Evolutionary conservation across 2,113 vertebrate species (phyloP), one percentile per base, ranked within the genome.

Genomic region (Sigmodon hispidus): DNA sequence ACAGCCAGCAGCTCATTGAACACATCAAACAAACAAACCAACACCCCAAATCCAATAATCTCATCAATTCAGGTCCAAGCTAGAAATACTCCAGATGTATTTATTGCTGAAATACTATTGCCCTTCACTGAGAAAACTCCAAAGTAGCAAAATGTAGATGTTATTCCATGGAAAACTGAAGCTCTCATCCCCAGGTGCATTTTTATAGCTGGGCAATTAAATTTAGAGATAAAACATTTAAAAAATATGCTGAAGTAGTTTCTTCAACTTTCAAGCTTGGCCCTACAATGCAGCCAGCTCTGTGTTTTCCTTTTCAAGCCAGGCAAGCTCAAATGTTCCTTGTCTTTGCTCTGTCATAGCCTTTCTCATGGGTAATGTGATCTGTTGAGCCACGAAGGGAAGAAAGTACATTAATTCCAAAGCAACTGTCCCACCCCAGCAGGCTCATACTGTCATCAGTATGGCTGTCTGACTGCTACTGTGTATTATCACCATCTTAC

Each of bases 1-100:
- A 17, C 75, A 67, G 89, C 83, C 94, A 94, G 6, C 65, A 79
- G 59, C 73, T 93, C 92, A 52, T 21, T 91, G 81, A 91, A 65
- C 52, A 89, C 43, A 73, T 19, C 12, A 52, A 87, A 16, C 50
- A 91, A 95, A 57, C 65, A 87, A 93, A 77, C 57, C 59, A 86
- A 59, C 55, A 43, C 73, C 22, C 13, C 4, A 72, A 92, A 93
- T 85, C 63, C 94, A 91, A 65, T 94, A 92, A 73, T 22, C 24
- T 15, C 45, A 90, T 88, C 85, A 43, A 50, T 86, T 76, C 76
- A 86, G 84, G 87, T 48, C 57, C 80, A 55, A 77, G 72, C 55
- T 91, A 43, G 29, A 94, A 93, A 52, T 52, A 50, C 57, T 52
- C 67, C 3, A 80, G 92, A 85, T 83, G 92, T 48, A 73, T 45